Evolutionary conservation across 2,113 vertebrate genomes (phyloP).

Genomic region (Rhizomys pruinosus): DNA sequence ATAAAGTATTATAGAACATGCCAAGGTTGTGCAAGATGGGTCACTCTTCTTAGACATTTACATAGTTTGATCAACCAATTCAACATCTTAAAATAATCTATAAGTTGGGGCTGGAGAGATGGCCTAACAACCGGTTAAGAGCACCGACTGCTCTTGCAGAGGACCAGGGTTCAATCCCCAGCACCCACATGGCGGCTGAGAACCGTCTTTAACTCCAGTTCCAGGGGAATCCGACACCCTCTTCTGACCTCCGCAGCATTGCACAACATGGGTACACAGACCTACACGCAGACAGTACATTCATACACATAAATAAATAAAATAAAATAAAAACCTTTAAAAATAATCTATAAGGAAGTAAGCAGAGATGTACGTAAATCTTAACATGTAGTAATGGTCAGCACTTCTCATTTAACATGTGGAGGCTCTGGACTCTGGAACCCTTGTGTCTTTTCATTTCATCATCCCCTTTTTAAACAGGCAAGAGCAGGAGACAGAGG

Average conservation of each 20-base stretch:
- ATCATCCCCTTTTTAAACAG: background rate
- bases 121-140: too few species aligned
- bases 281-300: too few species aligned
- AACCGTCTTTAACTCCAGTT: too few species aligned
- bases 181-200: too few species aligned
- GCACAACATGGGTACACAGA: too few species aligned
- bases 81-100: conserved; percentile 6
- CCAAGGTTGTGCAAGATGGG: background rate
- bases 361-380: background rate
- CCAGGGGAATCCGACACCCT: too few species aligned
- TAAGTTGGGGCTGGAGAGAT: too few species aligned
- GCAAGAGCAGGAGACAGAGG: background rate
- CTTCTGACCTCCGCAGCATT: too few species aligned
- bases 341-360: background rate
- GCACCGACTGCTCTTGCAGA: too few species aligned
- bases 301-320: too few species aligned
- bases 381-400: background rate
- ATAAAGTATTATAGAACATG: background rate
- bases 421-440: background rate
- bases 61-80: conserved; percentile 1
- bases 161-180: too few species aligned
- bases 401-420: conserved; percentile 17
- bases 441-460: background rate
- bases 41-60: background rate
- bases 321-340: too few species aligned